Conservation (phyloP, 2,888 invertebrate genomes). For the Lysandra coridon region DNA sequence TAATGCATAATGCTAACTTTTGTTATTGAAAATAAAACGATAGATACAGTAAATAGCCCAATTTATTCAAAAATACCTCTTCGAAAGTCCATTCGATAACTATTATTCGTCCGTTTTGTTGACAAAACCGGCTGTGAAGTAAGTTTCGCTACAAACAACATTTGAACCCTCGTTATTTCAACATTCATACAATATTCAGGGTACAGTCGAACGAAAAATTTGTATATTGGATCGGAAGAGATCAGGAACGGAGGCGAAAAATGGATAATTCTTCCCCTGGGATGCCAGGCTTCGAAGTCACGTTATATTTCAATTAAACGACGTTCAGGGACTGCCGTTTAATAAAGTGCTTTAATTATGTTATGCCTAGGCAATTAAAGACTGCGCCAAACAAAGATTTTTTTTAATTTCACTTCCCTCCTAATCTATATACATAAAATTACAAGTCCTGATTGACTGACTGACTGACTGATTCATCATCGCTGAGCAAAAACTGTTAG, state of each 20-base stretch:
- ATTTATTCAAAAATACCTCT: not conserved
- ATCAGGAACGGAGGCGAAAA: not conserved
- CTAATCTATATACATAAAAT: no score
- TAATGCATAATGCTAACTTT: no score
- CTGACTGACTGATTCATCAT: no score
- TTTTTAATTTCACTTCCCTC: no score
- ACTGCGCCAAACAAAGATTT: not conserved
- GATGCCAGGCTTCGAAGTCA: not conserved
- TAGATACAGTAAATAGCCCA: no score
- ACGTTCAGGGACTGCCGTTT: not conserved
- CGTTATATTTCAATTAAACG: slow-evolving; percentile 16
- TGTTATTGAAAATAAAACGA: no score
- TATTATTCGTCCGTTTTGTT: not conserved
- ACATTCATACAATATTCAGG: slow-evolving; percentile 3
- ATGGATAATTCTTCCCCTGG: not conserved
- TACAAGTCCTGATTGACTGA: no score
- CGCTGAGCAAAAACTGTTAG: no score
- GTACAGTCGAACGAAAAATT: not conserved
- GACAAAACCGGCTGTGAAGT: not conserved
- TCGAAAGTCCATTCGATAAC: not conserved
- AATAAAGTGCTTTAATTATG: not conserved
- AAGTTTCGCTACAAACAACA: not conserved
- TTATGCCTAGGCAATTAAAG: not conserved
- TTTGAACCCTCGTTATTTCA: not conserved
- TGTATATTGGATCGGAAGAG: not conserved